phyloP scores from a whole-genome alignment of 2,113 vertebrate genomes.

The Tachycineta bicolor region DNA sequence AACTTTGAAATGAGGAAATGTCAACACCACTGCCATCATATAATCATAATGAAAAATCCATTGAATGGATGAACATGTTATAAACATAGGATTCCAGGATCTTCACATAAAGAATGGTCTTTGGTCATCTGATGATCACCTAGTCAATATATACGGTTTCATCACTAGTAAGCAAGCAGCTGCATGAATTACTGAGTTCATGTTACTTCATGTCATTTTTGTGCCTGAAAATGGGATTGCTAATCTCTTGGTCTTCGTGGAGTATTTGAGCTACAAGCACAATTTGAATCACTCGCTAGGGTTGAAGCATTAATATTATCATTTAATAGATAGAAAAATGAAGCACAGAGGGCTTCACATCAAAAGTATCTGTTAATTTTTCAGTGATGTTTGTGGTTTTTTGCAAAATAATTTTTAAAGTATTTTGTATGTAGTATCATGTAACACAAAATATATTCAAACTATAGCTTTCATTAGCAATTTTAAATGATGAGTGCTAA shows the following conservation, averaged over 20 bases:
- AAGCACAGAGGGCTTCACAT: constrained; percentile 18
- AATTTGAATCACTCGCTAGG: background rate
- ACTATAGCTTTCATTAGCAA: background rate
- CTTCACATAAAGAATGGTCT: background rate
- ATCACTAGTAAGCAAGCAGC: background rate
- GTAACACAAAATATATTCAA: background rate
- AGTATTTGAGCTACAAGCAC: background rate
- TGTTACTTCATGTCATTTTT: background rate
- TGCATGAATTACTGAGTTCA: background rate
- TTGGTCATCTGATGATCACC: background rate
- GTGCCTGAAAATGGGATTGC: background rate
- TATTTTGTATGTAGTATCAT: background rate
- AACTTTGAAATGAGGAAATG: background rate
- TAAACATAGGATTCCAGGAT: background rate
- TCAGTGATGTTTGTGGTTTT: background rate
- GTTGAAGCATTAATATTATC: background rate
- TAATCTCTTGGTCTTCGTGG: background rate
- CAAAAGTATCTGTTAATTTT: constrained; percentile 31
- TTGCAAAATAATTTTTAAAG: background rate
- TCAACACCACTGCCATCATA: background rate
- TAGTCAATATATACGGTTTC: background rate
- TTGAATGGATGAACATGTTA: background rate
- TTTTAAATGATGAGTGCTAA: background rate
- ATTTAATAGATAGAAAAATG: constrained; percentile 1
- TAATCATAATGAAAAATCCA: background rate